Evolutionary conservation across 2,113 vertebrate species (phyloP).

Genomic region (Eublepharis macularius): DNA sequence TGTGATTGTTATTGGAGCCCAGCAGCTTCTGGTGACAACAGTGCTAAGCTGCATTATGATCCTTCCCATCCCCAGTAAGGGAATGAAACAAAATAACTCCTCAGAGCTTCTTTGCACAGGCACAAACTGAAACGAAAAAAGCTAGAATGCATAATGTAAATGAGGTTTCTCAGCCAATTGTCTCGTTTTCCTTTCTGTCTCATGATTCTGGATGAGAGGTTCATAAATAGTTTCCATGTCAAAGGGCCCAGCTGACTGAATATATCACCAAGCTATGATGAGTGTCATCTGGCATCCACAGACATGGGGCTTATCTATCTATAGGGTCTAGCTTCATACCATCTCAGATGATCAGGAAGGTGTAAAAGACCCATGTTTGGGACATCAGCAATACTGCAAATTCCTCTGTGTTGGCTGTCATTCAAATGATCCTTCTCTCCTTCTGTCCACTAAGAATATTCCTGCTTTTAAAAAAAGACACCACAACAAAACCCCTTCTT

Average conservation of each 20-base stretch:
- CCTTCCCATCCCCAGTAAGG: conserved; percentile 16
- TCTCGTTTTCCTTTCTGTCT: not conserved
- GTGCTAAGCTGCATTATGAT: conserved; percentile 45
- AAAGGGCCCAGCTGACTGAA: not conserved
- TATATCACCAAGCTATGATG: not conserved
- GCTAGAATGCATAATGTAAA: not conserved
- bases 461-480: not conserved
- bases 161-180: not conserved
- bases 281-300: not conserved
- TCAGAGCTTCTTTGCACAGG: conserved; percentile 35
- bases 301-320: not conserved
- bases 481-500: not conserved
- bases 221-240: fast-evolving
- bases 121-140: not conserved
- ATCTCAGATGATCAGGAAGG: not conserved
- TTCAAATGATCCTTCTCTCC: not conserved
- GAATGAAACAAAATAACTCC: conserved; percentile 34
- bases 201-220: not conserved
- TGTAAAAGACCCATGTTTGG: not conserved
- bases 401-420: not conserved
- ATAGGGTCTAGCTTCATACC: not conserved
- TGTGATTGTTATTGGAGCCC: not conserved
- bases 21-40: conserved; percentile 47
- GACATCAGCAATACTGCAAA: not conserved
- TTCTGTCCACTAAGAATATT: not conserved